Base-by-base conservation (phyloP, 2,113 vertebrate species). In the Vimba vimba region DNA sequence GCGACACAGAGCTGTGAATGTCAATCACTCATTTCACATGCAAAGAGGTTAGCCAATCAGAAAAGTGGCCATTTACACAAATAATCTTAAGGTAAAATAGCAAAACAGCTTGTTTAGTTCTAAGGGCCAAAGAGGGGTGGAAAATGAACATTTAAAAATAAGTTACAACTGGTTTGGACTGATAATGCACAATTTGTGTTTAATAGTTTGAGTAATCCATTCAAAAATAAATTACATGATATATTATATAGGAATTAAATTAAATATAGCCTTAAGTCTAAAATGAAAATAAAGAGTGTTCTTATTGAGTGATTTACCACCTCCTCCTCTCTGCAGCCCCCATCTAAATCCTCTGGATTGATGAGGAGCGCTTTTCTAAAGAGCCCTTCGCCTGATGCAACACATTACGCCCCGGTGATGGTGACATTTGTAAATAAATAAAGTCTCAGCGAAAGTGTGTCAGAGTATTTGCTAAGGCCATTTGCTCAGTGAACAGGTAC, bases 401-500 rank as follows among this genome's bases (percentile, higher is more conserved):
- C 50, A 52, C 76, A 78, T 87, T 83, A 79, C 57, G 11, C 73
- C 79, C 68, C 52, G 21, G 76, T 52, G 66, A 47, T 39, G 6
- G 77, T 78, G 82, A 71, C 82, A 85, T 86, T 55, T 86, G 21
- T 43, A 64, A 85, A 87, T 77, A 71, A 87, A 78, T 82, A 75
- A 85, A 85, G 30, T 43, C n/a, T 80, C 39, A 12, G 52, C 9
- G 30, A 78, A 77, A 47, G 62, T 66, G 85, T 74, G 81, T 78
- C 73, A 68, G 47, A 33, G 36, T 73, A 62, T 80, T 60, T 76
- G 75, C 60, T 15, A 17, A 85, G 69, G 47, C 76, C 69, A 80
- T 71, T 81, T 73, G 57, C 10, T 23, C 27, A 3, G 52, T 9
- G 27, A 39, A 17, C 47, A 60, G 64, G 86, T 50, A 78, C 15